Percentiles rank a stretch among this genome's conserved stretches.
Conservation (phyloP, 2,797 vertebrate species). For the Botia kubotai region DNA sequence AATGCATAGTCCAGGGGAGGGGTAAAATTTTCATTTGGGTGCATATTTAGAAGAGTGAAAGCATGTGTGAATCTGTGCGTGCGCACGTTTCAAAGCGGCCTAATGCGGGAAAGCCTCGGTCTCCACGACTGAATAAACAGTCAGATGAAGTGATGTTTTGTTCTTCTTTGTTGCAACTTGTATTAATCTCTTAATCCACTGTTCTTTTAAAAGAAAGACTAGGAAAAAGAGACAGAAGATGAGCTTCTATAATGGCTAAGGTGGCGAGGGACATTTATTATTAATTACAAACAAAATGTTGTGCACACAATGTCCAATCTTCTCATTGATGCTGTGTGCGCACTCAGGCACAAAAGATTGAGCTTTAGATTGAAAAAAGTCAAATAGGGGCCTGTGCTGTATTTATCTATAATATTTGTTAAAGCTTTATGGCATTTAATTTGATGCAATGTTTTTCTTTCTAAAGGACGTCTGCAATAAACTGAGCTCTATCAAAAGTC, state of each 20-base stretch:
- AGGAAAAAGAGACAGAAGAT: constrained; percentile 1
- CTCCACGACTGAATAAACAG: constrained; percentile 39
- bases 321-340: constrained; percentile 17
- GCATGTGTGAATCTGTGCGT: constrained; percentile 4
- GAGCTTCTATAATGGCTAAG: constrained; percentile 43
- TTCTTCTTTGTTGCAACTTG: constrained; percentile 18
- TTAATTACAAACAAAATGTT: constrained; percentile 50
- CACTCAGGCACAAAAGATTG: constrained; percentile 23
- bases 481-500: constrained; percentile 33
- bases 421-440: constrained; percentile 25
- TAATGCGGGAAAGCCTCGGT: constrained; percentile 49
- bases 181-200: constrained; percentile 60
- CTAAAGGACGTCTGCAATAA: constrained; percentile 25
- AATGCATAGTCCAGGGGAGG: constrained; percentile 29
- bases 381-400: not conserved
- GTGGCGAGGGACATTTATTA: constrained; percentile 56
- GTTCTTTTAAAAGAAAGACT: constrained; percentile 28
- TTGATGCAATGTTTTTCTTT: constrained; percentile 27
- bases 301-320: constrained; percentile 43
- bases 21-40: constrained; percentile 12
- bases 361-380: constrained; percentile 11
- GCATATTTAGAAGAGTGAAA: not conserved
- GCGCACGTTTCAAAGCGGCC: constrained; percentile 20
- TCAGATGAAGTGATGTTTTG: constrained; percentile 42
- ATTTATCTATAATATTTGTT: constrained; percentile 10